These are phyloP conservation scores for Deroplatys truncata DNA, from an alignment of 2,888 invertebrate species.

Conservation along the genomic window DNA sequence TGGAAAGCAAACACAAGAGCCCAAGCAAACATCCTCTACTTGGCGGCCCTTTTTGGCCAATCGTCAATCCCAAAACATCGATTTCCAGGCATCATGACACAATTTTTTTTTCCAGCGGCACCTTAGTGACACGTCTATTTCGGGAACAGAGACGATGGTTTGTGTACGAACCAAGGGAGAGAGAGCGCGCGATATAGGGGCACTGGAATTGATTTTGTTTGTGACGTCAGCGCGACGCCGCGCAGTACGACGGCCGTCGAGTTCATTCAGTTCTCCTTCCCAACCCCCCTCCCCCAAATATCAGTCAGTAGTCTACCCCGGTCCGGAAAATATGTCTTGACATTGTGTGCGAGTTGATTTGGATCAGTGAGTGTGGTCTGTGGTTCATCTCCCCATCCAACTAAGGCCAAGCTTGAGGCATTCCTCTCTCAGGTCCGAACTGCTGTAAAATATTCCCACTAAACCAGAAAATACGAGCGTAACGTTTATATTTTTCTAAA, in stretches of 20 bases:
- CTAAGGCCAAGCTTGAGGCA: no score
- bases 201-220: constrained; percentile 14
- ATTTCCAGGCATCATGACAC: neutral
- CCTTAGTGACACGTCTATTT: neutral
- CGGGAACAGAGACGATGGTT: neutral
- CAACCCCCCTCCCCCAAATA: neutral
- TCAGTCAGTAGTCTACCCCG: neutral
- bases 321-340: neutral
- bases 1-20: neutral
- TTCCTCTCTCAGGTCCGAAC: no score
- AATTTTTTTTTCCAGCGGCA: neutral
- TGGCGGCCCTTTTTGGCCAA: neutral
- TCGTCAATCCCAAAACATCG: neutral
- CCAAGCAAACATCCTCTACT: neutral
- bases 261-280: constrained; percentile 3
- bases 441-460: no score
- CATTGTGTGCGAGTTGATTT: no score
- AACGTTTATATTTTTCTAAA: no score
- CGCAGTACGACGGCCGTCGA: neutral
- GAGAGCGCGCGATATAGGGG: neutral
- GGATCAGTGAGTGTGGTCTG: no score
- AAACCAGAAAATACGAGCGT: no score
- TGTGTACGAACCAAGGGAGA: neutral
- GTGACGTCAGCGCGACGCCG: constrained; percentile 1
- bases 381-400: no score